Evolutionary conservation across 2,888 invertebrate species (phyloP), one percentile per base, ranked within the genome.

Genomic region (Ceramica pisi): DNA sequence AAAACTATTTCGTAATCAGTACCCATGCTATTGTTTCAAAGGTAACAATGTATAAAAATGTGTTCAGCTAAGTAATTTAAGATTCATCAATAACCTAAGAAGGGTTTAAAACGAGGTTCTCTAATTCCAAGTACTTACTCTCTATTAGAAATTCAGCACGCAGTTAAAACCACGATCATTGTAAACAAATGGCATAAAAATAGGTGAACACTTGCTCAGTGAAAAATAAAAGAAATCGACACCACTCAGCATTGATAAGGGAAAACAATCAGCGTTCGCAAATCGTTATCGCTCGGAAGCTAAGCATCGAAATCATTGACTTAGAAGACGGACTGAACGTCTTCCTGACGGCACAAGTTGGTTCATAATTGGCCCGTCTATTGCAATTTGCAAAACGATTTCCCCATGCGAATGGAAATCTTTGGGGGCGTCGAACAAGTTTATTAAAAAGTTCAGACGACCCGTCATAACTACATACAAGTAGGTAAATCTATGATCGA

Each of bases 251-350:
- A 16, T 44, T 53, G 66, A 77, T 77, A 66, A 66, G 53, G 61
- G 21, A 62, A 51, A 76, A 62, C 72, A 62, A 59, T 73, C 51
- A 35, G 35, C 21, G 26, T 65, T 72, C 10, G n/a, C 21, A 21
- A 65, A 61, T 65, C 41, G 16, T 48, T 46, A 41, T 53, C 21
- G 51, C 31, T 65, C 16, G 26, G 26, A 26, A 64, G 41, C 46
- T 14, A 4, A 9, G 6, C 26, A 41, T 44, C 16, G 16, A 41
- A 64, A 66, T 16, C 48, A 14, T 16, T 41, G 5, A 8, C 14
- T 38, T n/a, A 12, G 1, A 14, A n/a, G 2, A 21, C 9, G 41
- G 14, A 41, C 41, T 14, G 41, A 41, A 5, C 2, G 41, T 41
- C 41, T 41, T 41, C 14, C 12, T 41, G 41, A 41, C 41, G 41